Evolutionary conservation across 2,888 invertebrate genomes (phyloP), one percentile per base, ranked within the genome.

Genomic region (Acronicta aceris): DNA sequence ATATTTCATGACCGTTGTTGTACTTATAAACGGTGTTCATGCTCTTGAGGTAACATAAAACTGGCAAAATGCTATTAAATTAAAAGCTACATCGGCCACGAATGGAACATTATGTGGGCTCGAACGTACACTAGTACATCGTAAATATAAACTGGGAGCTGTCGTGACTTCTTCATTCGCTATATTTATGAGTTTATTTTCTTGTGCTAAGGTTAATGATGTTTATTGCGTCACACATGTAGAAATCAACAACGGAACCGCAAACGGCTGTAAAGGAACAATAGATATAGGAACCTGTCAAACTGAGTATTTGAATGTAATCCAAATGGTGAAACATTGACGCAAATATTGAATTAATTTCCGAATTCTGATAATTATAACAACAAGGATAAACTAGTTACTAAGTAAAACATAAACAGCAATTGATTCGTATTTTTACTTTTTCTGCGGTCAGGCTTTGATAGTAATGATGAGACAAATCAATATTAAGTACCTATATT

Each of bases 131-230:
- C 61, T 65, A 71, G 65, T 51, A 53, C 25, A 66, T 76, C 78
- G 68, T 83, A 78, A 82, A 83, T 77, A 68, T 67, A 70, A 71
- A 52, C 62, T 58, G 17, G 50, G 40, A 54, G 52, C 70, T 71
- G 74, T 69, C 68, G 76, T 64, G 75, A 71, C 71, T 74, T 76
- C 67, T 69, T 65, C 62, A 64, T 69, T 58, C 54, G 57, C 56
- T 58, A 59, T 62, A 72, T 77, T 80, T 76, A 81, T 50, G 65
- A 76, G 79, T 81, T 78, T 80, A 78, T 82, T 76, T 78, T 73
- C 72, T 68, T 71, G 10, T 50, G 30, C 41, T 67, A 67, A 71
- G 59, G 62, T 71, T 60, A 66, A 74, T 57, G 64, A 59, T 71
- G 71, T 70, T 72, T 65, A 59, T 64, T 65, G 65, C 66, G 65